A percentile compares a stretch with the other conserved stretches of the same genome.
phyloP scores from a whole-genome alignment of 2,113 vertebrate species.

The Geococcyx californianus region DNA sequence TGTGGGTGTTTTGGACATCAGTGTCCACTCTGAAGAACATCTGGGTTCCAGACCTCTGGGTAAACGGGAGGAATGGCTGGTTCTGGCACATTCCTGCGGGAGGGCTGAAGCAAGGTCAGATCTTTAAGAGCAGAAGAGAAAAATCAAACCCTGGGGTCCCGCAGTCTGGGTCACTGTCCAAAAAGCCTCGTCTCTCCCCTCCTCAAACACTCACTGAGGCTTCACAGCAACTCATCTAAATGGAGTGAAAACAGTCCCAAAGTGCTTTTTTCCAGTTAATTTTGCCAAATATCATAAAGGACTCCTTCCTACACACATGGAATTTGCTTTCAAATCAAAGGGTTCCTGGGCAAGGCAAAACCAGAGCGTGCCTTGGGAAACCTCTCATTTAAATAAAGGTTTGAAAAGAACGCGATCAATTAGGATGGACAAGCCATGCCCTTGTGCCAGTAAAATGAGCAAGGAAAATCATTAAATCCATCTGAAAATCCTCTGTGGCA shows the following conservation, averaged over 20 bases:
- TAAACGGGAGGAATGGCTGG: background rate
- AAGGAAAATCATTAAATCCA: background rate
- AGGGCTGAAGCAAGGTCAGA: background rate
- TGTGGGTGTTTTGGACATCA: fast-evolving
- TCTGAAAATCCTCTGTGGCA: background rate
- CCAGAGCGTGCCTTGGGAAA: background rate
- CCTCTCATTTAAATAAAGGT: background rate
- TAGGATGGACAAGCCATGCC: background rate
- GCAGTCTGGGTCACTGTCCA: background rate
- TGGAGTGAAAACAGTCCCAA: background rate
- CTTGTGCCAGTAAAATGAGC: background rate
- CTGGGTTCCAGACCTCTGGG: background rate
- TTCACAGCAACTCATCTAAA: background rate
- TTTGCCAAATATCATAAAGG: background rate
- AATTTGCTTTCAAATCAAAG: background rate
- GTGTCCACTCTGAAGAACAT: background rate
- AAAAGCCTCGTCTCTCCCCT: background rate
- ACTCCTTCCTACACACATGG: background rate
- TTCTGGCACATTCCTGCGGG: background rate
- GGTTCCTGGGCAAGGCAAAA: background rate
- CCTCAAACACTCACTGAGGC: background rate
- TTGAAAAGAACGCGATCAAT: background rate
- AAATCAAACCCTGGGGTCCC: background rate
- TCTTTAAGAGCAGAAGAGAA: background rate
- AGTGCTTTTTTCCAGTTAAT: background rate